Percentiles rank a stretch among this genome's conserved stretches.
These are phyloP conservation scores for Passer montanus DNA, from an alignment of 2,113 vertebrate genomes.

Conservation along the genomic window DNA sequence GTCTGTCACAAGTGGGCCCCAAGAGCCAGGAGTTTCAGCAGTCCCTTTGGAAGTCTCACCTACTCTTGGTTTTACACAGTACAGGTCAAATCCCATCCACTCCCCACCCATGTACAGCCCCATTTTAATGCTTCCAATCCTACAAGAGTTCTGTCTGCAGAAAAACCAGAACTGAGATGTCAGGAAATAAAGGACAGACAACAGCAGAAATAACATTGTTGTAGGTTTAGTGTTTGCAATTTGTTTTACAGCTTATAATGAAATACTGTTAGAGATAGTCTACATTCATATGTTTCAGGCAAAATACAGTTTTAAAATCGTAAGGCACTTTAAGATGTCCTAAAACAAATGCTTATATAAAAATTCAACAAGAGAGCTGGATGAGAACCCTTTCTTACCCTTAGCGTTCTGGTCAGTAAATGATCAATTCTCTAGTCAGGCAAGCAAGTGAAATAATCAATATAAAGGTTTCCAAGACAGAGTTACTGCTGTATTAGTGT, in stretches of 20 bases:
- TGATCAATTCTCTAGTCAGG: constrained; percentile 20
- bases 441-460: constrained; percentile 39
- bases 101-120: rapidly evolving
- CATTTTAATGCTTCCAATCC: not conserved
- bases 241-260: constrained; percentile 59
- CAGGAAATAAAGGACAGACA: constrained; percentile 1
- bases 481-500: constrained; percentile 27
- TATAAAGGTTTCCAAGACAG: constrained; percentile 21
- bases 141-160: not conserved
- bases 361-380: constrained; percentile 24
- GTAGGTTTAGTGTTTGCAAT: constrained; percentile 50
- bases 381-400: not conserved
- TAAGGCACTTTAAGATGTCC: constrained; percentile 65
- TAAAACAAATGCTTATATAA: constrained; percentile 45
- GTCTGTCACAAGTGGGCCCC: not conserved
- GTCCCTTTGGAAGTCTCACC: not conserved
- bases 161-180: not conserved
- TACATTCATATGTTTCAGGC: constrained; percentile 48
- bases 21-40: not conserved
- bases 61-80: not conserved
- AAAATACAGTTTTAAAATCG: constrained; percentile 61
- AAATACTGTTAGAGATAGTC: constrained; percentile 54
- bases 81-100: not conserved
- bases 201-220: constrained; percentile 15
- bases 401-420: constrained; percentile 18